Percentiles rank a stretch among this genome's conserved stretches.
phyloP scores from a whole-genome alignment of 2,888 invertebrate genomes.

The Acanthosepion esculentum region DNA sequence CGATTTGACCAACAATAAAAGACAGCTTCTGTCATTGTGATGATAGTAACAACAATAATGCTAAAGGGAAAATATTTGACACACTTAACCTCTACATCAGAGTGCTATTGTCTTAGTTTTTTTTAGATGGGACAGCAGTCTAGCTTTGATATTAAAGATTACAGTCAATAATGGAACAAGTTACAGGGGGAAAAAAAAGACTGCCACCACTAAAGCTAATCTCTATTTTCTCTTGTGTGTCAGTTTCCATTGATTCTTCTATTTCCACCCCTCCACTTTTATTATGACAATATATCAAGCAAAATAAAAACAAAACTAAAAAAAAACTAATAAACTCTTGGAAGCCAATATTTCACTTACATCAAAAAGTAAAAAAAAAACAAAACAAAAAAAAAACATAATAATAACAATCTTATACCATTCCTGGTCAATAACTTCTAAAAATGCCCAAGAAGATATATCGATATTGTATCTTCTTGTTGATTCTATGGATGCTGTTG shows the following conservation, averaged over 20 bases:
- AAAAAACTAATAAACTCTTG: neutral
- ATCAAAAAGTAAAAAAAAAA: neutral
- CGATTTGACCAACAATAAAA: neutral
- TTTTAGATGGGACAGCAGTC: neutral
- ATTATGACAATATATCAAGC: slow-evolving; percentile 18
- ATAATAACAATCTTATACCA: neutral
- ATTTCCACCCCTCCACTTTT: neutral
- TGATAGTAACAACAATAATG: neutral
- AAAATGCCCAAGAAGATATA: neutral
- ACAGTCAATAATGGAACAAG: neutral
- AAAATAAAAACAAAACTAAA: neutral
- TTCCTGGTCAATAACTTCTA: neutral
- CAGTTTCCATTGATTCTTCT: neutral
- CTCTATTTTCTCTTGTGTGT: neutral
- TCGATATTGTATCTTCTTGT: neutral
- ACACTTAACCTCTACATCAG: neutral
- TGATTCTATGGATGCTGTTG: neutral
- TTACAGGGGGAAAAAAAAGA: neutral
- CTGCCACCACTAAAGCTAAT: neutral
- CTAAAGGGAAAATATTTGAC: neutral
- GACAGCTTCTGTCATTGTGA: neutral
- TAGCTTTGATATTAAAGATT: slow-evolving; percentile 21
- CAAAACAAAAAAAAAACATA: too few relatives aligned
- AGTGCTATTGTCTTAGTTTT: neutral
- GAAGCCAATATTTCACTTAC: neutral